These are phyloP conservation scores for Phaenicophaeus curvirostris DNA, from an alignment of 2,797 vertebrate genomes.

Conservation along the genomic window DNA sequence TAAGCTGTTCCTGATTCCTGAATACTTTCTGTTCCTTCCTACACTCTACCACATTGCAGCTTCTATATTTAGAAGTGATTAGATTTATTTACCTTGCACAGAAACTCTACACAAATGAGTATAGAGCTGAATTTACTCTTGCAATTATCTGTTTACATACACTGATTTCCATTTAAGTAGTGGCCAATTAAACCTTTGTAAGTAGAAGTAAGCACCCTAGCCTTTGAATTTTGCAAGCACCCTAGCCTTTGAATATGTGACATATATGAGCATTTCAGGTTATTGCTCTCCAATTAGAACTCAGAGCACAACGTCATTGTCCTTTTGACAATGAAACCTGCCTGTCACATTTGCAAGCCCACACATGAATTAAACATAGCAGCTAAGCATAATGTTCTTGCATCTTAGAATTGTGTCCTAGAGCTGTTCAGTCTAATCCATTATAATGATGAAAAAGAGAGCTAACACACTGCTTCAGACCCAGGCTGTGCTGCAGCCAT, in stretches of 20 bases:
- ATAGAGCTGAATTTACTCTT: conserved; percentile 8
- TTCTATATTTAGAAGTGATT: conserved; percentile 41
- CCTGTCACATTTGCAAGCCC: not conserved
- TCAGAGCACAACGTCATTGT: not conserved
- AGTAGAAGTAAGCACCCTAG: not conserved
- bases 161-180: conserved; percentile 39
- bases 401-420: not conserved
- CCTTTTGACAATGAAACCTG: conserved; percentile 48
- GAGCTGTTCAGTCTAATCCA: not conserved
- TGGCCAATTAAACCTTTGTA: conserved; percentile 37
- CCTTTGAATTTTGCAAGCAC: conserved; percentile 12
- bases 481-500: not conserved
- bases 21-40: not conserved
- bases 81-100: conserved; percentile 44
- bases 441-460: not conserved
- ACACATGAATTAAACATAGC: conserved; percentile 46
- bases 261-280: not conserved
- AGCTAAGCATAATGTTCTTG: not conserved
- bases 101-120: not conserved
- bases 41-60: not conserved
- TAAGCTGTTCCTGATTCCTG: not conserved
- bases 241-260: not conserved
- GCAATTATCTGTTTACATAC: conserved; percentile 38
- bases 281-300: not conserved
- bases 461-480: not conserved